Percentiles rank a stretch among this genome's conserved stretches.
Evolutionary conservation across 2,888 invertebrate species (phyloP).

Genomic region (Eupithecia pulchellata): DNA sequence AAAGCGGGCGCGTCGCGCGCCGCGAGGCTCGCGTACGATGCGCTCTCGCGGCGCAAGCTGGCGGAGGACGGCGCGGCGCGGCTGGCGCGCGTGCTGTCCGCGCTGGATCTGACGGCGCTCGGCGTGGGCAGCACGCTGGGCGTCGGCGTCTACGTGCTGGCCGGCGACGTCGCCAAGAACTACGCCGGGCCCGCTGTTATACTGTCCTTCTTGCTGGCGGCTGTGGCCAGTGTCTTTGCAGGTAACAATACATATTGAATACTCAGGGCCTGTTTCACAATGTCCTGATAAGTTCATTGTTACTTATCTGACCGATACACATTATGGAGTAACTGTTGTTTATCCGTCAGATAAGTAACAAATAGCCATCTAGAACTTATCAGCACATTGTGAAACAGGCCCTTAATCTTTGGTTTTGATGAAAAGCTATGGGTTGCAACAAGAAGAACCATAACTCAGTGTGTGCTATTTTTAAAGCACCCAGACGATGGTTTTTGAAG

Average conservation of each 20-base stretch:
- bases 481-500: too few species aligned
- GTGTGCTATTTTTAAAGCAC: background rate
- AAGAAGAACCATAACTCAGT: background rate
- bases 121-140: constrained; percentile 94
- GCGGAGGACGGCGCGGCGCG: constrained; percentile 78
- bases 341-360: too few species aligned
- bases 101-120: constrained; percentile 93
- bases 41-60: constrained; percentile 76
- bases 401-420: background rate
- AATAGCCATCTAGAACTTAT: too few species aligned
- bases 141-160: constrained; percentile 95
- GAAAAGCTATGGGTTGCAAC: background rate
- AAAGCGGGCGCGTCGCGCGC: constrained; percentile 71
- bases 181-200: constrained; percentile 95
- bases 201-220: constrained; percentile 94
- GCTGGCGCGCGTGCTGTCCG: constrained; percentile 90
- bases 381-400: too few species aligned
- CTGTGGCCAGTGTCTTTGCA: constrained; percentile 95
- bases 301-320: too few species aligned
- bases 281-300: too few species aligned
- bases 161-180: constrained; percentile 92
- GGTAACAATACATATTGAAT: constrained; percentile 80
- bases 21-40: constrained; percentile 66
- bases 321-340: too few species aligned
- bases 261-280: too few species aligned